Percentiles rank a stretch among this genome's conserved stretches.
Conservation (phyloP, 2,797 vertebrate species). For the Enteromius trimaculatus region DNA sequence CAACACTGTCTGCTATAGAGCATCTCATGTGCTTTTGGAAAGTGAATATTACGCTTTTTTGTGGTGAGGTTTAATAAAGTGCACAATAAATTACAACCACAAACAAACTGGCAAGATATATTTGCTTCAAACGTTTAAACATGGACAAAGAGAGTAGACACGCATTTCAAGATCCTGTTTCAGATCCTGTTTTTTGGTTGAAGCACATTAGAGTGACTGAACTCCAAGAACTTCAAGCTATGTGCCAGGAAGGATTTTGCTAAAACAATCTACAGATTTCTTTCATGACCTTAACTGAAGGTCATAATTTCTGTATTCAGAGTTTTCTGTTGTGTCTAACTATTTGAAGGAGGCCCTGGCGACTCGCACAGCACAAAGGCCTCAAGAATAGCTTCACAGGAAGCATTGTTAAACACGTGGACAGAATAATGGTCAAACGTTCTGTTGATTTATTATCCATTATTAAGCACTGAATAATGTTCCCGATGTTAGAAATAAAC, state of each 20-base stretch:
- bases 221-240: background rate
- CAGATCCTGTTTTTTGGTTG: constrained; percentile 19
- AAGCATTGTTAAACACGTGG: constrained; percentile 1
- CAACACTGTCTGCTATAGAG: constrained; percentile 17
- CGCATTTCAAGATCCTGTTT: constrained; percentile 7
- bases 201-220: background rate
- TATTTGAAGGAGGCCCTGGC: background rate
- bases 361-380: background rate
- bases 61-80: constrained; percentile 29
- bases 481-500: background rate
- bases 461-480: background rate
- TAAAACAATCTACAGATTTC: background rate
- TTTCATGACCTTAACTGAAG: constrained; percentile 5
- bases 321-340: constrained; percentile 21
- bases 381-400: background rate
- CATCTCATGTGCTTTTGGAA: constrained; percentile 36
- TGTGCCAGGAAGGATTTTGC: background rate
- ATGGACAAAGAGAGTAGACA: background rate
- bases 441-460: background rate
- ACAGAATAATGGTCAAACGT: background rate
- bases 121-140: background rate
- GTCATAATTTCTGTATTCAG: constrained; percentile 4
- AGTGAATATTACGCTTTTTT: constrained; percentile 8
- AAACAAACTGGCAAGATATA: constrained; percentile 22
- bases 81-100: constrained; percentile 23